Percentiles rank a stretch among this genome's conserved stretches.
These are phyloP conservation scores for Cerastis leucographa DNA, from an alignment of 2,888 invertebrate genomes.

Conservation along the genomic window DNA sequence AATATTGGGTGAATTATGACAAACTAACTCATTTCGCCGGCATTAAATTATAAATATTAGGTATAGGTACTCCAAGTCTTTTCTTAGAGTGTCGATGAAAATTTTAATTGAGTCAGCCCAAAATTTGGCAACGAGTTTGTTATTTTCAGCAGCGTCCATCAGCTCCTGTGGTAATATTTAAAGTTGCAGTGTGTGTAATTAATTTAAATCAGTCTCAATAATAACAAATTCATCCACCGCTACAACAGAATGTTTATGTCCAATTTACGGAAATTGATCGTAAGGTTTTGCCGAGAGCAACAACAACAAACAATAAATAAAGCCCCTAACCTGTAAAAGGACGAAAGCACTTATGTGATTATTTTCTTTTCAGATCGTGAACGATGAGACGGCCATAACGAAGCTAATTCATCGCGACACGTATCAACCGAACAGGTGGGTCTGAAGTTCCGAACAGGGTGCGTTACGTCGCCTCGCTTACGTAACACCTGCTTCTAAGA, in stretches of 20 bases:
- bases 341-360: conserved; percentile 59
- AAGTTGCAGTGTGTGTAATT: neutral
- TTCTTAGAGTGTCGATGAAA: no score
- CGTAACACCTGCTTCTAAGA: conserved; percentile 64
- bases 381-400: conserved; percentile 78
- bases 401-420: conserved; percentile 69
- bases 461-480: conserved; percentile 24
- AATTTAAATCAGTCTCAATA: conserved; percentile 1
- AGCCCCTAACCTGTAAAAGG: conserved; percentile 30
- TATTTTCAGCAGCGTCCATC: no score
- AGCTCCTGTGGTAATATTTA: neutral
- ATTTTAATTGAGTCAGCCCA: no score
- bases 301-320: conserved; percentile 54
- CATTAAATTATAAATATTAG: neutral
- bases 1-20: neutral
- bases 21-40: neutral
- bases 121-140: no score
- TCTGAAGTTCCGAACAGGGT: conserved; percentile 49
- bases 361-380: conserved; percentile 73
- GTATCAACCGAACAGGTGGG: conserved; percentile 79
- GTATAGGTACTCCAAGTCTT: no score
- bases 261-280: conserved; percentile 34
- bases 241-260: conserved; percentile 15
- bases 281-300: conserved; percentile 14
- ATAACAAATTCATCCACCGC: conserved; percentile 3